Evolutionary conservation across 1,140 invertebrate genomes (phyloP), one percentile per base, ranked within the genome.

Genomic region (Macrobrachium rosenbergii): DNA sequence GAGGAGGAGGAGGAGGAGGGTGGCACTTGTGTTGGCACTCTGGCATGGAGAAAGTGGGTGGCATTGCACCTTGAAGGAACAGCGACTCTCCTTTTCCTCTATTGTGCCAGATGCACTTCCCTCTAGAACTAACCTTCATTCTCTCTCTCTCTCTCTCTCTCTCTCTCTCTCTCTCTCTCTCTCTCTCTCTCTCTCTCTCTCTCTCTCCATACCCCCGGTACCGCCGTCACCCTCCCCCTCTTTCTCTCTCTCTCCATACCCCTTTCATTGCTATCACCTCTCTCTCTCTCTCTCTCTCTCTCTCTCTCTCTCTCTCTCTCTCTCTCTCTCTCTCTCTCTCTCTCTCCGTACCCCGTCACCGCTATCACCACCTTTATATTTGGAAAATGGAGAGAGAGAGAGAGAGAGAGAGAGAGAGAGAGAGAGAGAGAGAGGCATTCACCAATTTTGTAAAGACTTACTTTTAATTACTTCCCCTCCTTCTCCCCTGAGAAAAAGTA

Each of bases 261-360:
- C 37, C 73, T 23, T 37, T 76, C 10, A n/a, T n/a, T n/a, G 10
- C 73, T 23, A 6, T 76, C 73, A 5, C 73, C 37, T 37, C n/a
- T n/a, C n/a, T n/a, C n/a, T n/a, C n/a, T 37, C 69, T 19, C 72
- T 75, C 72, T 75, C 72, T 75, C 72, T 75, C 72, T 75, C 72
- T 75, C 72, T 75, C 72, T 75, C 72, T 75, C 72, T 75, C 72
- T 75, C 72, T 75, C 28, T 2, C n/a, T 37, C 69, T 19, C 72
- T 75, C 72, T 75, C 72, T 75, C 72, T 75, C 72, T 75, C 72
- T 75, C 72, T 75, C 72, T 75, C 72, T 75, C 72, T 75, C 72
- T 75, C 72, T 75, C 28, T 2, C n/a, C n/a, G n/a, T n/a, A n/a
- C n/a, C n/a, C n/a, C n/a, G n/a, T n/a, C n/a, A n/a, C n/a, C n/a